Conservation (phyloP, 2,113 vertebrate species). For the Delphinapterus leucas region DNA sequence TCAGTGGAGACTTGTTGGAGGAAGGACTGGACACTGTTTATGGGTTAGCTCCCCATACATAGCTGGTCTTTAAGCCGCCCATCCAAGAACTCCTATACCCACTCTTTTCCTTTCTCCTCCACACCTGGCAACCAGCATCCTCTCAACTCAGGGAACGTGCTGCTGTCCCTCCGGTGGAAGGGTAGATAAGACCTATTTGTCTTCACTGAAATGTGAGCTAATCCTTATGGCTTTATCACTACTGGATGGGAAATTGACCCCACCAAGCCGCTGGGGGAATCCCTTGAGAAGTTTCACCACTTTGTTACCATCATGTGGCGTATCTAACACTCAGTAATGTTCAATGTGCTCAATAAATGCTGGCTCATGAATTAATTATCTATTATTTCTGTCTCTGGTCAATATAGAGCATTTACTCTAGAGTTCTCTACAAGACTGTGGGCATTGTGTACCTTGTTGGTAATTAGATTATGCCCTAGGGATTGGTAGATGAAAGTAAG, state of each 20-base stretch:
- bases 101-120: not conserved
- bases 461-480: slow-evolving; percentile 15
- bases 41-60: not conserved
- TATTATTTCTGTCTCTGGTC: not conserved
- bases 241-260: not conserved
- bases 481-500: not conserved
- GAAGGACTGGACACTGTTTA: not conserved
- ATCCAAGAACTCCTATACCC: not conserved
- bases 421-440: not conserved
- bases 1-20: not conserved
- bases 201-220: not conserved
- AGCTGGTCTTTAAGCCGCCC: not conserved
- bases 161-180: not conserved
- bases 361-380: not conserved
- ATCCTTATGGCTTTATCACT: not conserved
- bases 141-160: not conserved
- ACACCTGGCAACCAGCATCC: not conserved
- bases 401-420: not conserved
- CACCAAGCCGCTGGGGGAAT: not conserved
- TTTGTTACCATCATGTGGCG: not conserved
- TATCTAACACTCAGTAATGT: not conserved
- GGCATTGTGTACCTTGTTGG: not conserved
- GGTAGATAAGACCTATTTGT: not conserved
- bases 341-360: not conserved
- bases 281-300: not conserved